Percentiles rank a stretch among this genome's conserved stretches.
Evolutionary conservation across 2,888 invertebrate genomes (phyloP).

Genomic region (Norana najaformis): DNA sequence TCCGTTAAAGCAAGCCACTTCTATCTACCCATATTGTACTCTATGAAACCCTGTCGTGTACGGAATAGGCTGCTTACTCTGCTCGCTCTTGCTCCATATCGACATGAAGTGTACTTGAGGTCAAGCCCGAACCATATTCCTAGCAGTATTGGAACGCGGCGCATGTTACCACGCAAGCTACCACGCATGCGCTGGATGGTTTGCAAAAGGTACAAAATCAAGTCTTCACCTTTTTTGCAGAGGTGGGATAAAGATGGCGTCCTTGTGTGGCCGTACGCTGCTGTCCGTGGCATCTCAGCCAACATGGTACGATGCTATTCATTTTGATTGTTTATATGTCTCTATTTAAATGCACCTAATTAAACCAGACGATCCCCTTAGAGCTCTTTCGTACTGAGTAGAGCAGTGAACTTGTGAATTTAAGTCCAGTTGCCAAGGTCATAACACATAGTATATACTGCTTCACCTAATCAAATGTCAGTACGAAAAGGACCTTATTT

Average conservation of each 20-base stretch:
- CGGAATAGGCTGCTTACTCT: too few species aligned
- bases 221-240: slow-evolving; percentile 2
- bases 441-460: background rate
- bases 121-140: background rate
- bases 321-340: background rate
- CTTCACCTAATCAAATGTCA: background rate
- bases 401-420: background rate
- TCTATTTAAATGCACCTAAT: background rate
- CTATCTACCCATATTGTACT: too few species aligned
- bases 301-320: slow-evolving; percentile 15
- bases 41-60: too few species aligned
- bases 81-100: too few species aligned
- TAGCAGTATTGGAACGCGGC: background rate
- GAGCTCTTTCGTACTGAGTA: background rate
- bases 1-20: too few species aligned
- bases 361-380: background rate
- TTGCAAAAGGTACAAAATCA: background rate
- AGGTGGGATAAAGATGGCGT: slow-evolving; percentile 24
- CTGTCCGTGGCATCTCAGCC: background rate
- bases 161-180: background rate
- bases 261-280: slow-evolving; percentile 21
- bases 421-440: background rate
- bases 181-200: background rate
- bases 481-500: background rate
- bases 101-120: too few species aligned